Evolutionary conservation across 2,888 invertebrate genomes (phyloP), one percentile per base, ranked within the genome.

Genomic region (Aquatica leii): DNA sequence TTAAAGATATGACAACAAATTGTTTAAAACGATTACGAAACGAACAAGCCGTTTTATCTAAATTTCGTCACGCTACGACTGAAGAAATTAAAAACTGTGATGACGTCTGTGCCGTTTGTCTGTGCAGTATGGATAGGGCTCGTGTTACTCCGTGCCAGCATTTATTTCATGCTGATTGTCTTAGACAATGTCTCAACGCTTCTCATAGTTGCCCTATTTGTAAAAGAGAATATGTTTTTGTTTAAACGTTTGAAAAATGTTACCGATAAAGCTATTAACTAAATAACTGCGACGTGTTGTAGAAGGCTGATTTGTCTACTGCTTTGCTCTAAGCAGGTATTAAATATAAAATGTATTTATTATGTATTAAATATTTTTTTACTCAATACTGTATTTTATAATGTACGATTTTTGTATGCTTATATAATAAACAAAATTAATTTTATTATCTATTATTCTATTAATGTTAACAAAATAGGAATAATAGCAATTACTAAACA

Each of bases 141-240:
- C 84, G 92, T 37, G 87, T 92, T 8, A 92, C 92, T 0, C 92
- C 92, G 0, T 93, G 93, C 76, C 90, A 90, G 52, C 93, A 93
- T 77, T 86, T 90, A 77, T 93, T 92, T 80, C 93, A 93, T 76
- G 90, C 90, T 0, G 89, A 89, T 76, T 93, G 93, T 75, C 82
- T 93, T 17, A 82, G 92, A 63, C 86, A 86, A 69, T 92, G 92
- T 75, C 83, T 92, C n/a, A 90, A 88, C 68, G 83, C 85, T 11
- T 88, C 88, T 2, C 86, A 89, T 68, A 84, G 86, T 67, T 92
- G 92, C 74, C 92, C 92, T 0, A 88, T 92, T 76, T 93, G 92
- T 78, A 90, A 92, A 70, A 84, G 89, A 65, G 86, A 88, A 62
- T 87, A 88, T 66, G 78, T 76, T 18, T 82, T 82, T 59, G 52